Evolutionary conservation across 1,140 invertebrate species (phyloP).

Genomic region (Drosophila pandora): DNA sequence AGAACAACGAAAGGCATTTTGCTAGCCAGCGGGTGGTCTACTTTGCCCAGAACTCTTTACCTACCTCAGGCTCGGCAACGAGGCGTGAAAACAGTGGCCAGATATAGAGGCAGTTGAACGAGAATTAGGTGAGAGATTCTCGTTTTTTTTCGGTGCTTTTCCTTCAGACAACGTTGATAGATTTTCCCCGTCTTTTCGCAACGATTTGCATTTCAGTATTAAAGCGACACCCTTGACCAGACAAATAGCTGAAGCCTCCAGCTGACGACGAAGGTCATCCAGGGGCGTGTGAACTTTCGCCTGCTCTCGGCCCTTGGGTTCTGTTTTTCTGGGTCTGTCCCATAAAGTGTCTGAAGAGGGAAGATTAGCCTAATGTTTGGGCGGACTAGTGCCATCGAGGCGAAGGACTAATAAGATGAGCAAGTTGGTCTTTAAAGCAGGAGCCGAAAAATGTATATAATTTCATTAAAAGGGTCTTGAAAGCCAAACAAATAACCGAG

Average conservation of each 20-base stretch:
- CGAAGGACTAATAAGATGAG: slow-evolving; percentile 25
- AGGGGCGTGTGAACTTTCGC: slow-evolving; percentile 13
- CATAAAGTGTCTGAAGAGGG: slow-evolving; percentile 67
- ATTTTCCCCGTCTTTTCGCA: slow-evolving; percentile 17
- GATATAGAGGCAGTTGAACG: slow-evolving; percentile 31
- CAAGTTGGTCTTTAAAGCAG: slow-evolving; percentile 4
- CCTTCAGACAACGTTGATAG: slow-evolving; percentile 14
- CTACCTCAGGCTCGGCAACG: slow-evolving; percentile 35
- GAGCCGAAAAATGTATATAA: not conserved
- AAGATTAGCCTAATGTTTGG: slow-evolving; percentile 58
- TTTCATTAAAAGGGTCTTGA: slow-evolving; percentile 6
- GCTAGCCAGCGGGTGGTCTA: slow-evolving; percentile 59
- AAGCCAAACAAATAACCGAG: not conserved
- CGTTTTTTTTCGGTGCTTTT: not conserved
- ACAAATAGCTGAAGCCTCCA: slow-evolving; percentile 28
- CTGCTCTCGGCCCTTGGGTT: slow-evolving; percentile 54
- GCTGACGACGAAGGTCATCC: slow-evolving; percentile 27
- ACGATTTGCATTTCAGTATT: slow-evolving; percentile 50
- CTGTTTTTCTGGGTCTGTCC: slow-evolving; percentile 11
- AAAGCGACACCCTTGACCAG: slow-evolving; percentile 39
- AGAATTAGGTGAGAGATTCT: slow-evolving; percentile 17
- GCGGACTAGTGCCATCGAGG: slow-evolving; percentile 8
- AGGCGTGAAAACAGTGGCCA: slow-evolving; percentile 61
- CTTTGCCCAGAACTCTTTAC: not conserved
- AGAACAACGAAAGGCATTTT: slow-evolving; percentile 67